A percentile compares a stretch with the other conserved stretches of the same genome.
phyloP scores from a whole-genome alignment of 2,888 invertebrate genomes.

The Spisula subtruncata region DNA sequence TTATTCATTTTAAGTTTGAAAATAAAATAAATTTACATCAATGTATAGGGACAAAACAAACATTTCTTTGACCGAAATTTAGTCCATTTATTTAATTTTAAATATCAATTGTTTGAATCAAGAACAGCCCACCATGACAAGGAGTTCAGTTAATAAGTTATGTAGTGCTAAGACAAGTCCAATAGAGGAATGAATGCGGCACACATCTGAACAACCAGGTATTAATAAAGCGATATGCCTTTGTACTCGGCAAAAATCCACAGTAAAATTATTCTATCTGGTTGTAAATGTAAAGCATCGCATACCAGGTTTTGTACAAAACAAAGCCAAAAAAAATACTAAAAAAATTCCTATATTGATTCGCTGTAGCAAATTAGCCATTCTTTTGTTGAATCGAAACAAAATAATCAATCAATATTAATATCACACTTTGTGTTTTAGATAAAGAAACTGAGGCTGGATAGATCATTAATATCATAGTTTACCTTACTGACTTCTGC shows the following conservation, averaged over 20 bases:
- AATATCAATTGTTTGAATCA: not conserved
- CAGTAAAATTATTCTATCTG: too few species aligned
- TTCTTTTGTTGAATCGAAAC: too few species aligned
- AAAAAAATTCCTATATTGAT: too few species aligned
- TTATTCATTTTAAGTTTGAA: not conserved
- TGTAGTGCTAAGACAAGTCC: not conserved
- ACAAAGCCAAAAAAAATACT: too few species aligned
- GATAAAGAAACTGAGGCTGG: not conserved
- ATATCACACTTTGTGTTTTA: not conserved
- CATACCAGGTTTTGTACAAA: too few species aligned
- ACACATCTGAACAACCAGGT: not conserved
- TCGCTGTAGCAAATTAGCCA: too few species aligned
- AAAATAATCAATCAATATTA: not conserved
- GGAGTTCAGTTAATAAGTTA: not conserved
- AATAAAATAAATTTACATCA: not conserved
- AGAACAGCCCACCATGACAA: not conserved
- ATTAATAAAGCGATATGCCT: not conserved
- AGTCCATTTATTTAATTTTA: too few species aligned
- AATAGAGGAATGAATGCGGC: not conserved
- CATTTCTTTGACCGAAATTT: too few species aligned
- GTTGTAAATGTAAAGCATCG: too few species aligned
- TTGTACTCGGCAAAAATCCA: not conserved
- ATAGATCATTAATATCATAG: not conserved
- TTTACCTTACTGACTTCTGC: not conserved
- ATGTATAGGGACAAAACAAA: too few species aligned